These are phyloP conservation scores for Acipenser oxyrinchus DNA, from an alignment of 2,797 vertebrate species.

Conservation along the genomic window DNA sequence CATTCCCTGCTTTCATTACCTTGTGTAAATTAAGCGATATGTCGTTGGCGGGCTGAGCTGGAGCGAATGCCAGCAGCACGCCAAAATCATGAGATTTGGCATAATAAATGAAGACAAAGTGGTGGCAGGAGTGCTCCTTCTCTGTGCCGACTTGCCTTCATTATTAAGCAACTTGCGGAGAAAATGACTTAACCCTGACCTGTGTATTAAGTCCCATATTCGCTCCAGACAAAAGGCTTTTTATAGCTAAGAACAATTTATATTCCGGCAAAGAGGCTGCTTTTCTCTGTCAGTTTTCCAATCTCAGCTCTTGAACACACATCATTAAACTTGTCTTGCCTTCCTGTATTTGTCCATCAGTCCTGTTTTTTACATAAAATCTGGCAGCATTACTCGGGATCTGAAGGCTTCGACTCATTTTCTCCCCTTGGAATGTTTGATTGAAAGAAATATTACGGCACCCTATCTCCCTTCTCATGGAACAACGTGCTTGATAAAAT, in stretches of 20 bases:
- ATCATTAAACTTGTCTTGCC: slow-evolving; percentile 99
- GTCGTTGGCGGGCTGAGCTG: slow-evolving; percentile 80
- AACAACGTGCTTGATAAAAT: slow-evolving; percentile 74
- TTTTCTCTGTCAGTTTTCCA: slow-evolving; percentile 99
- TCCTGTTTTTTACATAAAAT: slow-evolving; percentile 90
- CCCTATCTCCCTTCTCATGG: slow-evolving; percentile 65
- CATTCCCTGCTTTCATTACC: slow-evolving; percentile 97
- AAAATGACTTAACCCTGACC: slow-evolving; percentile 99
- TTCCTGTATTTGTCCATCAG: slow-evolving; percentile 99
- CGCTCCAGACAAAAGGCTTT: slow-evolving; percentile 96
- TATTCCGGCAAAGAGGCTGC: slow-evolving; percentile 97
- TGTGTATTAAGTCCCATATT: slow-evolving; percentile 95
- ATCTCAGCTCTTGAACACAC: slow-evolving; percentile 98
- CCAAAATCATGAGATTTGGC: slow-evolving; percentile 94
- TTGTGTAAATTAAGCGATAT: slow-evolving; percentile 99
- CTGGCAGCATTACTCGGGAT: slow-evolving; percentile 79
- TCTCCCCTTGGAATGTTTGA: slow-evolving; percentile 70
- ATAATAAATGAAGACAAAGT: slow-evolving; percentile 99
- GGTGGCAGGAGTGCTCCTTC: slow-evolving; percentile 78
- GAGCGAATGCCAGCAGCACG: slow-evolving; percentile 63
- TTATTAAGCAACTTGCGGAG: slow-evolving; percentile 99
- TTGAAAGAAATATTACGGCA: slow-evolving; percentile 73
- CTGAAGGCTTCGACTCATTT: slow-evolving; percentile 74
- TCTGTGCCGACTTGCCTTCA: slow-evolving; percentile 84
- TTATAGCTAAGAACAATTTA: slow-evolving; percentile 98